Conservation (phyloP, 2,888 invertebrate species). For the Mythimna albipuncta region DNA sequence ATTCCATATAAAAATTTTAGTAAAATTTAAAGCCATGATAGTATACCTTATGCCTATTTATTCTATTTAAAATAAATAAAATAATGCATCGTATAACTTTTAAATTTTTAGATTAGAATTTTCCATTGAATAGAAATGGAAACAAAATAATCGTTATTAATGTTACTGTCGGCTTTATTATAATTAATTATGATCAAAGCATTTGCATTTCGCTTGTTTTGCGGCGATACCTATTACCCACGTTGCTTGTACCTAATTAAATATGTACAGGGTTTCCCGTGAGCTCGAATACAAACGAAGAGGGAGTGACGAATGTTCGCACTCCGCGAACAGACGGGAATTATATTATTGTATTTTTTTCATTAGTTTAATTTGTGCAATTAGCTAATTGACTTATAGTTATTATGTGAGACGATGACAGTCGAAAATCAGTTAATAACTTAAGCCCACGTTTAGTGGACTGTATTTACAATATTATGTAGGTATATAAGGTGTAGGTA, state of each 20-base stretch:
- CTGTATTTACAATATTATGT: neutral
- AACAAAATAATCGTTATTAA: conserved; percentile 13
- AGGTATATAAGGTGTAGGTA: neutral
- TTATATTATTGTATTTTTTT: conserved; percentile 7
- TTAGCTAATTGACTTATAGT: conserved; percentile 26
- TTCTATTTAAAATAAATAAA: no score
- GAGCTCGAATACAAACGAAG: conserved; percentile 10
- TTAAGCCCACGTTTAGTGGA: conserved; percentile 21
- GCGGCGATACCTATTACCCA: neutral
- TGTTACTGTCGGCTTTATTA: conserved; percentile 14
- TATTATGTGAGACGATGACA: conserved; percentile 18
- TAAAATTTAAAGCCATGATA: no score
- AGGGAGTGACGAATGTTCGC: neutral
- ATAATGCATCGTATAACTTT: neutral
- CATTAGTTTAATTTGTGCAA: conserved; percentile 16
- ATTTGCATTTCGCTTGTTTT: conserved; percentile 15
- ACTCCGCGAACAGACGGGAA: neutral
- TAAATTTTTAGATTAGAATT: conserved; percentile 3
- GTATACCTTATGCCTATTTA: no score
- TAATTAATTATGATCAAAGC: conserved; percentile 44
- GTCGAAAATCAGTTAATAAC: conserved; percentile 27
- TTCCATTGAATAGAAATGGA: conserved; percentile 9
- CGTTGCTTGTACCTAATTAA: conserved; percentile 26
- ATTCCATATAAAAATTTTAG: no score
- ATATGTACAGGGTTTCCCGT: conserved; percentile 25